A percentile compares a stretch with the other conserved stretches of the same genome.
phyloP scores from a whole-genome alignment of 2,797 vertebrate genomes.

The Crenichthys baileyi region DNA sequence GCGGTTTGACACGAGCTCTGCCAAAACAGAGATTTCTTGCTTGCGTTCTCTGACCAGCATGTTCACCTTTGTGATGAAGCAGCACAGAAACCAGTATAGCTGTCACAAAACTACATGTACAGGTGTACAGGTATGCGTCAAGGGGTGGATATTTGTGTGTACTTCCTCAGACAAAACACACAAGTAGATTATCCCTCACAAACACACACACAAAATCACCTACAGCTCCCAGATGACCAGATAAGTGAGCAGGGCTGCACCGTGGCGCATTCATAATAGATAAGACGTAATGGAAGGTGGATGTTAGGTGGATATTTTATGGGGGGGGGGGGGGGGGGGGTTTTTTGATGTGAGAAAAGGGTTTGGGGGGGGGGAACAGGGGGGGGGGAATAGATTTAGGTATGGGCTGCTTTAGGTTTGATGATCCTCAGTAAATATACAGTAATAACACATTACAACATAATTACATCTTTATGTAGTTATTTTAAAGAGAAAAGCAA shows the following conservation, averaged over 20 bases:
- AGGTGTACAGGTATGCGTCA: too few species aligned
- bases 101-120: not conserved
- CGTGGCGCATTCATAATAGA: slow-evolving; percentile 62
- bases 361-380: not conserved
- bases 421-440: not conserved
- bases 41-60: not conserved
- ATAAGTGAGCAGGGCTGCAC: slow-evolving; percentile 57
- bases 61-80: not conserved
- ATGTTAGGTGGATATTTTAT: not conserved
- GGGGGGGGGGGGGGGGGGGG: not conserved
- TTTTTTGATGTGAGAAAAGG: slow-evolving; percentile 2
- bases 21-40: not conserved
- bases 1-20: not conserved
- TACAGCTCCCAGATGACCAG: slow-evolving; percentile 56
- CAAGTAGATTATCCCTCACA: slow-evolving; percentile 20
- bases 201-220: slow-evolving; percentile 14
- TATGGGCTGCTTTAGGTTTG: not conserved
- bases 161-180: slow-evolving; percentile 5
- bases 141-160: not conserved
- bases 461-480: too few species aligned
- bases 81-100: not conserved
- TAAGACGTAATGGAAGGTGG: slow-evolving; percentile 43
- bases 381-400: slow-evolving; percentile 4
- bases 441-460: too few species aligned
- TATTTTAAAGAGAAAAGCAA: too few species aligned